phyloP scores from a whole-genome alignment of 2,888 invertebrate genomes.

The Magallana nippona region DNA sequence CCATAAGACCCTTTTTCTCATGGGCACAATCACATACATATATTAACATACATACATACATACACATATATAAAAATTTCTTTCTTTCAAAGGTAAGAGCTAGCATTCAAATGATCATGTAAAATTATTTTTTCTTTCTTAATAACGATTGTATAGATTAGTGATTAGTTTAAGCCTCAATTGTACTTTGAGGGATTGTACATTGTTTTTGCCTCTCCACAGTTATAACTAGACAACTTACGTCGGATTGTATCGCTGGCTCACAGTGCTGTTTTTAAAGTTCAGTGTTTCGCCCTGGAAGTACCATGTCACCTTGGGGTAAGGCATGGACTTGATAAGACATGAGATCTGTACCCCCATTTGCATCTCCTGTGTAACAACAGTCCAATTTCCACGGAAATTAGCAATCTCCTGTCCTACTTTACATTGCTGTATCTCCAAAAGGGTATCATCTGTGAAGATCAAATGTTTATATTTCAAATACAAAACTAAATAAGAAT shows the following conservation, averaged over 20 bases:
- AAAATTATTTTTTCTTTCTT: no score
- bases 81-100: no score
- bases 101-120: no score
- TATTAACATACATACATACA: no score
- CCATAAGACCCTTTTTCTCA: no score
- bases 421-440: not conserved
- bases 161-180: no score
- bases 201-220: no score
- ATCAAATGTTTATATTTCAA: not conserved
- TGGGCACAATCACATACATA: no score
- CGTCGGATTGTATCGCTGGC: not conserved
- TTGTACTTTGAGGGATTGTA: no score
- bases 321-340: not conserved
- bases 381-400: not conserved
- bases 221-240: not conserved
- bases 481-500: no score
- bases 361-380: not conserved
- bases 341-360: not conserved
- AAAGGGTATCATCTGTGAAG: not conserved
- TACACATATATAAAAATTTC: no score
- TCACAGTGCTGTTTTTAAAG: not conserved
- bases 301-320: slow-evolving; percentile 9
- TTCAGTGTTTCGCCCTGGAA: not conserved
- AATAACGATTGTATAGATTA: no score
- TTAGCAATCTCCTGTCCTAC: not conserved